phyloP scores from a whole-genome alignment of 2,113 vertebrate species.

The Poecile atricapillus region DNA sequence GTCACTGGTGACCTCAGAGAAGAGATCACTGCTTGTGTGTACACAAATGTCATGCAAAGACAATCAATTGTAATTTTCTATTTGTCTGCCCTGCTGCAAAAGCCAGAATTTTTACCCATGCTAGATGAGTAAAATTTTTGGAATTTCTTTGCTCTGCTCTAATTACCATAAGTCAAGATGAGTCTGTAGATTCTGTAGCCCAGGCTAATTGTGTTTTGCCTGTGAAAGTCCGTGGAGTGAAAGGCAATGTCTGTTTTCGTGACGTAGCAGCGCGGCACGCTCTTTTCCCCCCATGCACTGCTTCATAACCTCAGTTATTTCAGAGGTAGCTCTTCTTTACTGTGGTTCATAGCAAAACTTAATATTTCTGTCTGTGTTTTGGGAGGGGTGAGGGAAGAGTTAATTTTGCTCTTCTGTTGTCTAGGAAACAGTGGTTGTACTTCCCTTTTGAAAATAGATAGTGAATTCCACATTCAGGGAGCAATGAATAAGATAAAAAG shows the following conservation, averaged over 20 bases:
- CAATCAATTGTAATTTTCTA: not conserved
- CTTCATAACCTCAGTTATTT: not conserved
- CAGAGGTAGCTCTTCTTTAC: not conserved
- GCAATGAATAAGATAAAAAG: slow-evolving; percentile 52
- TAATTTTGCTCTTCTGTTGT: slow-evolving; percentile 60
- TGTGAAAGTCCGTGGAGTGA: not conserved
- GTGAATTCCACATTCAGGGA: slow-evolving; percentile 45
- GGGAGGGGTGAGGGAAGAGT: slow-evolving; percentile 22
- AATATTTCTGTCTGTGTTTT: not conserved
- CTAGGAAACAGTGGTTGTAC: slow-evolving; percentile 51
- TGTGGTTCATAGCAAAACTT: not conserved
- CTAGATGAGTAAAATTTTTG: not conserved
- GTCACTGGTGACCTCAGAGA: not conserved
- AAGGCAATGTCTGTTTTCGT: not conserved
- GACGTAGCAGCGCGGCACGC: rapidly evolving
- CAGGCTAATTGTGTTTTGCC: not conserved
- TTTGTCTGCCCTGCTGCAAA: not conserved
- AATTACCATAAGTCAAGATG: not conserved
- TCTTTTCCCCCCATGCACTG: not conserved
- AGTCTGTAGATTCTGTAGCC: not conserved
- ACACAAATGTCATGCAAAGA: not conserved
- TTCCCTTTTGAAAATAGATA: slow-evolving; percentile 51
- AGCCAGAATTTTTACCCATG: not conserved
- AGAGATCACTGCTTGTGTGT: rapidly evolving
- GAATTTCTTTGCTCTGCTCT: not conserved